Conservation (phyloP, 2,113 vertebrate species). For the Dicaeum eximium region DNA sequence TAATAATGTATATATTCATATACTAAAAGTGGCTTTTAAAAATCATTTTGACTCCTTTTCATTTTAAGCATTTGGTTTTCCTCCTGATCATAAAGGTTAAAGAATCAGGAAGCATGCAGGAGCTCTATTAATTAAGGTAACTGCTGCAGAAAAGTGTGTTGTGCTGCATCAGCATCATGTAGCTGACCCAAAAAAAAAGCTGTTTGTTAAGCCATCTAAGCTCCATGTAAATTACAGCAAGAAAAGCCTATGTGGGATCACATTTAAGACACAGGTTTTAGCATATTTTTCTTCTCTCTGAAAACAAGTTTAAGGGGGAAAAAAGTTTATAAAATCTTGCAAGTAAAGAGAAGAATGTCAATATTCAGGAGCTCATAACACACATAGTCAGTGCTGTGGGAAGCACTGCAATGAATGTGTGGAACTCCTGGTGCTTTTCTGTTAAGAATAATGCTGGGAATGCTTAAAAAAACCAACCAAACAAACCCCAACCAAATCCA, state of each 20-base stretch:
- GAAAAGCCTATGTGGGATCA: background rate
- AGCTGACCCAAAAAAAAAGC: slow-evolving; percentile 1
- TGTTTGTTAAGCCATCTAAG: slow-evolving; percentile 18
- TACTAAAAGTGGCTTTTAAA: background rate
- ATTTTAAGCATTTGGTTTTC: background rate
- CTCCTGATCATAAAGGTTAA: background rate
- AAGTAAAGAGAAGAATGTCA: background rate
- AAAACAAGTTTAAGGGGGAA: background rate
- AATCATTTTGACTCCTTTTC: background rate
- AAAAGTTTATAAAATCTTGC: background rate
- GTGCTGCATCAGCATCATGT: slow-evolving; percentile 1
- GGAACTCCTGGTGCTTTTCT: background rate
- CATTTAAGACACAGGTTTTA: background rate
- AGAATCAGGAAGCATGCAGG: background rate
- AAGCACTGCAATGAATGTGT: background rate
- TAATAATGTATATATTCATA: background rate
- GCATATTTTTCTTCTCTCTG: background rate
- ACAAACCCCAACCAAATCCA: too few species aligned
- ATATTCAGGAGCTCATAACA: background rate
- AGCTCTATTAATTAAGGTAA: slow-evolving; percentile 15
- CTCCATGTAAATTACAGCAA: background rate
- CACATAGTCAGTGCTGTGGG: background rate
- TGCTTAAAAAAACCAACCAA: background rate
- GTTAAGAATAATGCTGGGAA: background rate
- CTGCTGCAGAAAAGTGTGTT: background rate